Conservation (phyloP, 2,888 invertebrate genomes). For the Stenodema calcarata region DNA sequence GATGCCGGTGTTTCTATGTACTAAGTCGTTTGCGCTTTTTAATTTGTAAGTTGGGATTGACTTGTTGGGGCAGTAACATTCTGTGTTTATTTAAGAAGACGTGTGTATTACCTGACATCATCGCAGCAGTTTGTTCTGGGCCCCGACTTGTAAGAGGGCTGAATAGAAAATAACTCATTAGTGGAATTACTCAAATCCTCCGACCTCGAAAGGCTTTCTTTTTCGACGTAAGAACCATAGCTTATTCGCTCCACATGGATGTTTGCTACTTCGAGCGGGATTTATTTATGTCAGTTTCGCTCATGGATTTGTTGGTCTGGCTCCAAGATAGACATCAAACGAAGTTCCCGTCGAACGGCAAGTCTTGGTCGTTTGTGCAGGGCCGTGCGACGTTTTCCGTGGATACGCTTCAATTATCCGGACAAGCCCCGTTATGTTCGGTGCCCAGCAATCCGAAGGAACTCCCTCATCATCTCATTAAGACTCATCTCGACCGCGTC, state of each 20-base stretch:
- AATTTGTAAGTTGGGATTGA: too few relatives aligned
- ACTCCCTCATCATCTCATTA: not conserved
- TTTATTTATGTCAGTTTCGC: not conserved
- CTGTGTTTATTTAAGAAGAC: too few relatives aligned
- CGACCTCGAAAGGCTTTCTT: too few relatives aligned
- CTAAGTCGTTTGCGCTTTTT: too few relatives aligned
- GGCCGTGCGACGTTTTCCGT: not conserved
- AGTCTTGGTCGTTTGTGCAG: not conserved
- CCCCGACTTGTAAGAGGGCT: too few relatives aligned
- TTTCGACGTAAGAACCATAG: too few relatives aligned
- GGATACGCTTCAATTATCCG: not conserved
- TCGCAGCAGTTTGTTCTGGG: too few relatives aligned
- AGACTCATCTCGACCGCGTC: not conserved
- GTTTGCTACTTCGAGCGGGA: not conserved
- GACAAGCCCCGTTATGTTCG: not conserved
- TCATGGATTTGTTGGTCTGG: not conserved
- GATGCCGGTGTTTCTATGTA: too few relatives aligned
- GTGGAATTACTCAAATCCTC: too few relatives aligned
- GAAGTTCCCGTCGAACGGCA: not conserved
- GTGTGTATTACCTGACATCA: too few relatives aligned
- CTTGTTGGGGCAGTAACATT: too few relatives aligned
- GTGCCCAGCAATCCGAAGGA: not conserved
- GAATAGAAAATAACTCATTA: too few relatives aligned
- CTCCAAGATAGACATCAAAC: not conserved
- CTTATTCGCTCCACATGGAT: not conserved